These are phyloP conservation scores for Eupithecia inturbata DNA, from an alignment of 2,888 invertebrate species.

Conservation along the genomic window DNA sequence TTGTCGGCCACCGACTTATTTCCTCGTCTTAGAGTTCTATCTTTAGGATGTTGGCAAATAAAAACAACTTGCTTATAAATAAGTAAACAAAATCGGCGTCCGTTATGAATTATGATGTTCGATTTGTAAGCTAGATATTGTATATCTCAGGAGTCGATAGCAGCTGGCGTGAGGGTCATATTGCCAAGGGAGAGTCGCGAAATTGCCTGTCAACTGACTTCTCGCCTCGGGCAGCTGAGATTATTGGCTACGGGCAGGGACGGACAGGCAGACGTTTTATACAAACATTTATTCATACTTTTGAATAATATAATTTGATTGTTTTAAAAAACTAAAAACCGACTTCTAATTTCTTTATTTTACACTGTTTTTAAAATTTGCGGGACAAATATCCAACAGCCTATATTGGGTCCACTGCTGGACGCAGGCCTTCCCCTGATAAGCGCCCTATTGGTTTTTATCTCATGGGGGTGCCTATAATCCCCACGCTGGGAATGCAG, in stretches of 20 bases:
- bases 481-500: too few species aligned
- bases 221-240: constrained; percentile 22
- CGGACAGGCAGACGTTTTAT: constrained; percentile 1
- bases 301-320: neutral
- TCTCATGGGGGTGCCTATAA: too few species aligned
- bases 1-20: neutral
- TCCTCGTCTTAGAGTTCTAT: neutral
- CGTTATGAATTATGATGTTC: constrained; percentile 6
- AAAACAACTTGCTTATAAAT: neutral
- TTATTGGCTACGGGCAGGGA: constrained; percentile 18
- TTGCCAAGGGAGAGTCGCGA: constrained; percentile 18
- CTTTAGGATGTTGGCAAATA: neutral
- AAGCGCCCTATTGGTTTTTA: too few species aligned
- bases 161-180: constrained; percentile 10
- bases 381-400: too few species aligned
- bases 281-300: neutral
- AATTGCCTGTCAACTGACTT: constrained; percentile 35
- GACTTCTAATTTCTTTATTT: too few species aligned
- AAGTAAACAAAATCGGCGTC: neutral
- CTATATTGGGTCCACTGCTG: too few species aligned
- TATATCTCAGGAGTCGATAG: constrained; percentile 19
- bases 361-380: too few species aligned
- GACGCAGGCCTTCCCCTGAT: too few species aligned
- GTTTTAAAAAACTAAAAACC: too few species aligned
- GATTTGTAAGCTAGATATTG: constrained; percentile 6